phyloP scores from a whole-genome alignment of 2,888 invertebrate species.

The Altica lythri region DNA sequence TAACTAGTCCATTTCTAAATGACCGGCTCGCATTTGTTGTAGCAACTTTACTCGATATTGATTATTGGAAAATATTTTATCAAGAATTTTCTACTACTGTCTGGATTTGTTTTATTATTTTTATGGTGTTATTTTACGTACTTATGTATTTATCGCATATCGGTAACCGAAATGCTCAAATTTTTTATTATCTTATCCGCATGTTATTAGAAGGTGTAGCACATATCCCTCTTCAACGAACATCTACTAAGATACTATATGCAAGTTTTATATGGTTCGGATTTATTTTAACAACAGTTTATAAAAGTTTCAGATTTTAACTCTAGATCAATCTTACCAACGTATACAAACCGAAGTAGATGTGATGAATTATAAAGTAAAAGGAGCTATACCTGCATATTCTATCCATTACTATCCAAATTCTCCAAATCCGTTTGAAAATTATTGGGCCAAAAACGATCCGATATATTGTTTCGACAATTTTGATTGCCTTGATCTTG shows the following conservation, averaged over 20 bases:
- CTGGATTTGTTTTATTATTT: neutral
- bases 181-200: neutral
- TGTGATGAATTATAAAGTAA: neutral
- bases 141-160: no score
- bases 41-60: no score
- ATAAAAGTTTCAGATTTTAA: conserved; percentile 5
- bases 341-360: neutral
- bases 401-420: no score
- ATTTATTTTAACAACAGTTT: conserved; percentile 4
- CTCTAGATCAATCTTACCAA: neutral
- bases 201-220: neutral
- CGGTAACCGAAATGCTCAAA: no score
- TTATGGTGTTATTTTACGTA: no score
- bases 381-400: neutral
- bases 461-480: neutral
- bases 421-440: neutral
- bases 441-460: neutral
- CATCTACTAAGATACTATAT: neutral
- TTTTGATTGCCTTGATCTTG: neutral
- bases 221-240: neutral
- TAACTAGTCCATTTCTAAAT: neutral
- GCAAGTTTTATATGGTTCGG: neutral
- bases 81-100: neutral
- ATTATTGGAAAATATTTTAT: conserved; percentile 8
- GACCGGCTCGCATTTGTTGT: no score